Percentiles rank a stretch among this genome's conserved stretches.
Evolutionary conservation across 2,888 invertebrate genomes (phyloP).

Genomic region (Hemistola chrysoprasaria): DNA sequence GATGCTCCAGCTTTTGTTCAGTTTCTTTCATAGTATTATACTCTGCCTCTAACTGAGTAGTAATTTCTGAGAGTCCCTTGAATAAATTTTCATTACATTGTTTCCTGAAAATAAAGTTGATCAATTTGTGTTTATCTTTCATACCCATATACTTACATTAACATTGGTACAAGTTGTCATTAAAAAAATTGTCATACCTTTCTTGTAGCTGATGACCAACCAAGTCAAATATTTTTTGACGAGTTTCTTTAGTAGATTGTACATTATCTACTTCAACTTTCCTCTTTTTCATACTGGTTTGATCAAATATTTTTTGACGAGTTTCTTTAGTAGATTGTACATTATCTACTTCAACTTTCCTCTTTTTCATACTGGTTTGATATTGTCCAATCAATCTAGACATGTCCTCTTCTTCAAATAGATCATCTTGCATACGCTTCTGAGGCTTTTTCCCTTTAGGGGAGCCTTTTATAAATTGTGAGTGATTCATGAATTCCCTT

Average conservation of each 20-base stretch:
- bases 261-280: too few species aligned
- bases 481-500: constrained; percentile 51
- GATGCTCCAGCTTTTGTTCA: constrained; percentile 64
- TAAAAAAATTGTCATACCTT: too few species aligned
- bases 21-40: constrained; percentile 61
- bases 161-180: too few species aligned
- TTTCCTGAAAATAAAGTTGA: constrained; percentile 52
- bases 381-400: constrained; percentile 47
- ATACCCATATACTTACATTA: too few species aligned
- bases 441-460: constrained; percentile 48
- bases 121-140: too few species aligned
- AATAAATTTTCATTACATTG: constrained; percentile 49
- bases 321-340: constrained; percentile 49
- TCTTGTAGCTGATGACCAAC: constrained; percentile 54
- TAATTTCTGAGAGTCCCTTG: constrained; percentile 51
- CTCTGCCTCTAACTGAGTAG: constrained; percentile 56
- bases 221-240: constrained; percentile 58
- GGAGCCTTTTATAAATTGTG: constrained; percentile 51
- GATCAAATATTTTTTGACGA: constrained; percentile 58
- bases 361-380: constrained; percentile 49
- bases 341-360: constrained; percentile 44
- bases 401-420: constrained; percentile 46
- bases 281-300: too few species aligned
- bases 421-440: constrained; percentile 45
- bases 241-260: constrained; percentile 48